Evolutionary conservation across 2,888 invertebrate genomes (phyloP), one percentile per base, ranked within the genome.

Genomic region (Clostera curtula): DNA sequence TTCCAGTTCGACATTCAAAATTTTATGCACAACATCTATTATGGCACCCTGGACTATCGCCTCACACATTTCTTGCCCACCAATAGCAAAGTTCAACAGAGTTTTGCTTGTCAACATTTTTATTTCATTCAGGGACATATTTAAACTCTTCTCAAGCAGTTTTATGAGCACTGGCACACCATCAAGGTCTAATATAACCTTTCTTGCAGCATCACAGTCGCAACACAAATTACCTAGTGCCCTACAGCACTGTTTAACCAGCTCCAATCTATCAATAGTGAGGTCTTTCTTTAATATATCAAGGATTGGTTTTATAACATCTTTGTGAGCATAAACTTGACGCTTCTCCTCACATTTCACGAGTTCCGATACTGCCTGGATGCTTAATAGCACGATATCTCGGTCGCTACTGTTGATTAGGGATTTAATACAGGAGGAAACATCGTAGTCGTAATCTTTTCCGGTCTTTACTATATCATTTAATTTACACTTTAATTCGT

Each of bases 221-320:
- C 92, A 96, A 64, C 94, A 95, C 56, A 96, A 89, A 69, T 96
- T 96, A 17, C 95, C 96, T 11, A 96, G 77, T 2, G 94, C 93
- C 51, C 96, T 86, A 46, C 93, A 92, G 19, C 90, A 87, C 60
- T 96, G 93, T 43, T 90, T 90, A 5, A 89, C 74, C 26, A 89
- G 63, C 39, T 89, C 87, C 35, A 85, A 56, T 33, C 71, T 74
- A 6, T 86, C 73, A 9, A 49, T 19, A 17, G 56, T 58, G 3
- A 60, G 36, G 18, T 75, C 72, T 42, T 51, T 68, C 5, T 64
- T 58, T 27, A 91, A 57, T 40, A 88, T 76, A 27, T 79, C 68
- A 28, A 90, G 60, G 39, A 92, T 82, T 24, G 83, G 83, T 30
- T 80, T 70, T 26, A 91, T 86, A 15, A 91, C 75, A 20, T 86